Percentiles rank a stretch among this genome's conserved stretches.
Evolutionary conservation across 2,797 vertebrate species (phyloP).

Genomic region (Miichthys miiuy): DNA sequence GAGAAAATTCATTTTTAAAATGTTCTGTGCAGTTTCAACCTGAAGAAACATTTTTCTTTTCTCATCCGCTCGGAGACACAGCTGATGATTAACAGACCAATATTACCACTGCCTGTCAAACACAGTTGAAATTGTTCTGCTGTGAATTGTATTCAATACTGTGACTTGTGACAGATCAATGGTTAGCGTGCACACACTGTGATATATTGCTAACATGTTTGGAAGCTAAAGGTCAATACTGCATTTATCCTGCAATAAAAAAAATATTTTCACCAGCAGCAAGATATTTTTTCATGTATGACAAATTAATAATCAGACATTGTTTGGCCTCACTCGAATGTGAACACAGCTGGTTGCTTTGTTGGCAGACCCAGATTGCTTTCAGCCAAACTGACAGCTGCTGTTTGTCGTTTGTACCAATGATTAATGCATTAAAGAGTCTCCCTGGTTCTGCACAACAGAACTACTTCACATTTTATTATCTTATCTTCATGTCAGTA

Average conservation of each 20-base stretch:
- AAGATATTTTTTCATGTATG: constrained; percentile 22
- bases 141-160: constrained; percentile 30
- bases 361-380: constrained; percentile 50
- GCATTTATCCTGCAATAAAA: constrained; percentile 47
- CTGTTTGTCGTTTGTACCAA: constrained; percentile 59
- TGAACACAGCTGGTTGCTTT: constrained; percentile 63
- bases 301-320: constrained; percentile 55
- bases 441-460: constrained; percentile 23
- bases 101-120: constrained; percentile 22
- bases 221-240: constrained; percentile 56
- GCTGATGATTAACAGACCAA: constrained; percentile 26
- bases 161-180: constrained; percentile 46
- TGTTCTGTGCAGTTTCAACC: constrained; percentile 8
- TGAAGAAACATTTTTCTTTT: constrained; percentile 1
- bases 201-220: constrained; percentile 42
- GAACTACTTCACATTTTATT: constrained; percentile 25
- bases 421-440: constrained; percentile 57
- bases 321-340: constrained; percentile 50
- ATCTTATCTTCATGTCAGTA: constrained; percentile 28
- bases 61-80: not conserved
- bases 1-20: constrained; percentile 3
- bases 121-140: constrained; percentile 21
- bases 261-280: constrained; percentile 23
- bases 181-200: constrained; percentile 21
- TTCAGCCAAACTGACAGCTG: constrained; percentile 66